phyloP scores from a whole-genome alignment of 2,888 invertebrate genomes.

The Ectemnius continuus region DNA sequence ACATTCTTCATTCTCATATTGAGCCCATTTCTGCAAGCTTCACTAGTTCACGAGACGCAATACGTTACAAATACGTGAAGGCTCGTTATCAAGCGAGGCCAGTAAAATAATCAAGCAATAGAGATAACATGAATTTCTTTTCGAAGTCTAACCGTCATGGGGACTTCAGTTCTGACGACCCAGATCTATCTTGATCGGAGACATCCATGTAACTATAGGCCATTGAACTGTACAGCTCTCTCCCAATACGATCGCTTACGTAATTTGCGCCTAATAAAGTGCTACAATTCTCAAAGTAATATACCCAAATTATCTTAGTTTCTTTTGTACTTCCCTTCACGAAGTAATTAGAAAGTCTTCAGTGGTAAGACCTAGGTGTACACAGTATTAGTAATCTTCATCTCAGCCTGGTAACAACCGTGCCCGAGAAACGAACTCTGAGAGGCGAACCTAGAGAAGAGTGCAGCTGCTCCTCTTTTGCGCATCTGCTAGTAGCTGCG shows the following conservation, averaged over 20 bases:
- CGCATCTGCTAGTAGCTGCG: conserved; percentile 70
- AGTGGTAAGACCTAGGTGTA: conserved; percentile 17
- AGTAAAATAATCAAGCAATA: conserved; percentile 4
- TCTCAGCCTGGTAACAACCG: neutral
- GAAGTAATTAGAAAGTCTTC: too few relatives aligned
- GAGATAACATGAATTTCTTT: conserved; percentile 18
- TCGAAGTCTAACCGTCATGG: neutral
- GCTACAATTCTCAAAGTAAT: neutral
- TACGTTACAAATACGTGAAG: neutral
- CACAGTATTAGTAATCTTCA: conserved; percentile 5
- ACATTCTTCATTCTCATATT: too few relatives aligned
- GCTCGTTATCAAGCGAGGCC: conserved; percentile 4
- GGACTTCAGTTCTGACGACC: conserved; percentile 23
- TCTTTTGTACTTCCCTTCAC: too few relatives aligned
- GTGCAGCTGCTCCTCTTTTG: conserved; percentile 52
- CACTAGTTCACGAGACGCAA: neutral
- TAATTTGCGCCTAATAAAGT: conserved; percentile 14
- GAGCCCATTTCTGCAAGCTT: too few relatives aligned
- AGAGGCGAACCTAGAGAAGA: neutral
- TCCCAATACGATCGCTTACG: conserved; percentile 10
- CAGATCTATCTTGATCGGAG: conserved; percentile 25
- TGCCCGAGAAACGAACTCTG: neutral
- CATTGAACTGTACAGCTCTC: conserved; percentile 32
- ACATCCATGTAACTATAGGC: conserved; percentile 1
- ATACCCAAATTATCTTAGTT: neutral